These are phyloP conservation scores for Phymatocera aterrima DNA, from an alignment of 2,888 invertebrate species.

Conservation along the genomic window DNA sequence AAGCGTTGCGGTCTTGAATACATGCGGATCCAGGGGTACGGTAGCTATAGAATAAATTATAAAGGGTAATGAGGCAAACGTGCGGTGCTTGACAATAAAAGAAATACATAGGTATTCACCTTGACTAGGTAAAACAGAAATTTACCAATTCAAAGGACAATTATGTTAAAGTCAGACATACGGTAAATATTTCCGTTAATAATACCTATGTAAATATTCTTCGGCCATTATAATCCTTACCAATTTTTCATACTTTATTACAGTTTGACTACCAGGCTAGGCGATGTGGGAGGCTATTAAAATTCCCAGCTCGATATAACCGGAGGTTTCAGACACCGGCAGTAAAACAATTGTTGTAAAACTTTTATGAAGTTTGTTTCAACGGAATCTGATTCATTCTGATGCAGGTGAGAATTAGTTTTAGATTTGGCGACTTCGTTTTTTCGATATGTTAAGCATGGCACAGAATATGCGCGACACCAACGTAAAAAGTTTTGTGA, in stretches of 20 bases:
- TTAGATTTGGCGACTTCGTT: conserved; percentile 40
- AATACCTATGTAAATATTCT: background rate
- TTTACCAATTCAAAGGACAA: conserved; percentile 11
- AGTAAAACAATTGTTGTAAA: conserved; percentile 64
- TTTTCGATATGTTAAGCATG: conserved; percentile 58
- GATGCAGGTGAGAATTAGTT: conserved; percentile 47
- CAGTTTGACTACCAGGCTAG: conserved; percentile 49
- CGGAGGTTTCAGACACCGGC: conserved; percentile 61
- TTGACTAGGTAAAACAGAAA: background rate
- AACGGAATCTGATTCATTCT: conserved; percentile 16
- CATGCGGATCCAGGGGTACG: background rate
- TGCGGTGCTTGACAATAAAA: background rate
- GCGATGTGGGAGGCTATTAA: background rate
- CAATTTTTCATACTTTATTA: background rate
- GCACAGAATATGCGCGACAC: conserved; percentile 63
- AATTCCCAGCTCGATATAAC: conserved; percentile 9
- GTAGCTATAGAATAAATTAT: conserved; percentile 7
- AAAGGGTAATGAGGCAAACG: conserved; percentile 31
- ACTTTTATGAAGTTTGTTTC: conserved; percentile 58
- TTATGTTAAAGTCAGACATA: background rate
- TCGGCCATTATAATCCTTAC: background rate
- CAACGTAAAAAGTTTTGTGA: conserved; percentile 62
- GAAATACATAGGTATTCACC: background rate
- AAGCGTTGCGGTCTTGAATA: background rate
- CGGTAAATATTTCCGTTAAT: background rate